Evolutionary conservation across 2,797 vertebrate species (phyloP).

Genomic region (Crax fasciolata): DNA sequence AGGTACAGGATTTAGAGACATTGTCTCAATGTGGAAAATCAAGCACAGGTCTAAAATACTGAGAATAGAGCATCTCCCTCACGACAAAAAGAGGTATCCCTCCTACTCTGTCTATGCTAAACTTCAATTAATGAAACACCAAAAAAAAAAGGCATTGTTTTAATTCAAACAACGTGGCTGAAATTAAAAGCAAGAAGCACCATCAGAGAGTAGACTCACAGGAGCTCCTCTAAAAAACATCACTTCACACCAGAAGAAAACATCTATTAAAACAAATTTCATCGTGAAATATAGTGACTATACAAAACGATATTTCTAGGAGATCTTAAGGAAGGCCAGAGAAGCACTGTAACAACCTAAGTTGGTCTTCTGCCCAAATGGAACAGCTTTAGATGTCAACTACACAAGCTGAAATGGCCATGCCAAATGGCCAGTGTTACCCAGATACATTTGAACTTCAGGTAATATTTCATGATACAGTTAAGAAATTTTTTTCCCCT

Average conservation of each 20-base stretch:
- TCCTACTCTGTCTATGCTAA: neutral
- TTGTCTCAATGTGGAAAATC: neutral
- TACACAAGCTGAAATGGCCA: neutral
- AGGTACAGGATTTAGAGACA: neutral
- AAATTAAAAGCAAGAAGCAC: neutral
- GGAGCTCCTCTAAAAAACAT: neutral
- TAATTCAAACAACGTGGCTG: neutral
- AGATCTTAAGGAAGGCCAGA: neutral
- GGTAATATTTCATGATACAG: accelerated
- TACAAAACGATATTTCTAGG: neutral
- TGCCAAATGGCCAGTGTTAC: neutral
- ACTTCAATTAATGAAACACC: neutral
- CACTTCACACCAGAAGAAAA: neutral
- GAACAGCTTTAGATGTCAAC: neutral
- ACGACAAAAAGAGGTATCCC: neutral
- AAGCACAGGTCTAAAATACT: neutral
- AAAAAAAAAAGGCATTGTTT: neutral
- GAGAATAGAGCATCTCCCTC: neutral
- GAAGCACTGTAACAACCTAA: neutral
- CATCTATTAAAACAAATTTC: neutral
- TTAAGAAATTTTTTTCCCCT: neutral
- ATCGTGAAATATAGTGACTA: neutral
- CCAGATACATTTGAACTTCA: accelerated
- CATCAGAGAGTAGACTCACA: neutral
- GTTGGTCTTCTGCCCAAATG: neutral